A percentile compares a stretch with the other conserved stretches of the same genome.
Evolutionary conservation across 2,113 vertebrate species (phyloP).

Genomic region (Gymnobelideus leadbeateri): DNA sequence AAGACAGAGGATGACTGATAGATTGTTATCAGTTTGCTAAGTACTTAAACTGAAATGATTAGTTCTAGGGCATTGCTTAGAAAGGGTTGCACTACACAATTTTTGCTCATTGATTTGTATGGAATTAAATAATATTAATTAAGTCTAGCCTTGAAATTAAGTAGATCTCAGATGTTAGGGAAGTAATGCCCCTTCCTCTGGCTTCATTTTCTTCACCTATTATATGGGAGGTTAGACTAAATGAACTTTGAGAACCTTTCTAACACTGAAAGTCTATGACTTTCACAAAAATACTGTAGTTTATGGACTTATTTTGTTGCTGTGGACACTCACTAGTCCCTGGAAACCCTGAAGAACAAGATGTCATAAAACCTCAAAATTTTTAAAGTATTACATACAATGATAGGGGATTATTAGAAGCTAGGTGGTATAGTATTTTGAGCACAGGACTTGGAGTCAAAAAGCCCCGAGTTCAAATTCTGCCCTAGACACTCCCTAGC

Average conservation of each 20-base stretch:
- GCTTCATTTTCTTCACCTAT: neutral
- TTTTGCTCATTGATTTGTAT: slow-evolving; percentile 5
- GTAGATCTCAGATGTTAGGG: neutral
- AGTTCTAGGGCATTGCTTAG: neutral
- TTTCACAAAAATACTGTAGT: neutral
- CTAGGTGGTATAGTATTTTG: neutral
- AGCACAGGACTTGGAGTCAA: neutral
- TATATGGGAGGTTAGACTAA: neutral
- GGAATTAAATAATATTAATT: neutral
- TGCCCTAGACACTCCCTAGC: neutral
- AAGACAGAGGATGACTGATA: neutral
- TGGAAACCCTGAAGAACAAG: slow-evolving; percentile 10
- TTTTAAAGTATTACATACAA: neutral
- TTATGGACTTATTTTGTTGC: slow-evolving; percentile 8
- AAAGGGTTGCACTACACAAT: neutral
- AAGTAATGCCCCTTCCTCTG: neutral
- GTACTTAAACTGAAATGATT: neutral
- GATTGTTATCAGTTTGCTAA: slow-evolving; percentile 5
- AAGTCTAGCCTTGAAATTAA: neutral
- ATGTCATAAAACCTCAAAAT: neutral
- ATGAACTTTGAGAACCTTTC: neutral
- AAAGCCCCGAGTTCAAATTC: neutral
- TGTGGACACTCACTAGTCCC: neutral
- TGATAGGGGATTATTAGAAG: neutral
- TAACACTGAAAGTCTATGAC: neutral